A percentile compares a stretch with the other conserved stretches of the same genome.
Conservation (phyloP, 2,113 vertebrate species). For the Micronycteris hirsuta region DNA sequence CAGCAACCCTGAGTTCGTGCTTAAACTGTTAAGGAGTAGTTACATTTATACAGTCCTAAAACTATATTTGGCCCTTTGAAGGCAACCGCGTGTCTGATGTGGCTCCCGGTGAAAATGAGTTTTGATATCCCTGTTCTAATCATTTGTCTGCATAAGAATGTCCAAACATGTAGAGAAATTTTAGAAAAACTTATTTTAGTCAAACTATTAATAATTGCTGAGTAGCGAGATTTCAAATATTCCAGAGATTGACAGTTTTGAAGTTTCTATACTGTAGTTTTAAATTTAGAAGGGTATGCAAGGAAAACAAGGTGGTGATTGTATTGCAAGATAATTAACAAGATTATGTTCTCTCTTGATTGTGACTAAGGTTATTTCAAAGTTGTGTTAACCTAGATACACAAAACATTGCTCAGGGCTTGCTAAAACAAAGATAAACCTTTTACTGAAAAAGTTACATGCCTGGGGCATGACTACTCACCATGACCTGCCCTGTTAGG, state of each 20-base stretch:
- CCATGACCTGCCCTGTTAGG: neutral
- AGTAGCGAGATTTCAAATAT: neutral
- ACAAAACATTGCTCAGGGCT: neutral
- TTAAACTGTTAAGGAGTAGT: no score
- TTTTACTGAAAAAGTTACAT: neutral
- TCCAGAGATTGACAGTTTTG: neutral
- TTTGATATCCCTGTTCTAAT: neutral
- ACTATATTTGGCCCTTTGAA: no score
- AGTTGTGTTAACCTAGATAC: neutral
- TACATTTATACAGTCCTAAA: no score
- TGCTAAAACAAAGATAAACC: neutral
- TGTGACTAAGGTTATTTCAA: neutral
- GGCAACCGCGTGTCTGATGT: no score
- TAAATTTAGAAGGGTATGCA: neutral
- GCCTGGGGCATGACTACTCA: neutral
- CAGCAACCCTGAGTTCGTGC: no score
- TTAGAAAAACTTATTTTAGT: neutral
- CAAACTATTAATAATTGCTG: neutral
- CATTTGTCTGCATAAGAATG: neutral
- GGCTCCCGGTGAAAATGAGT: no score
- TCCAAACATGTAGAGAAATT: neutral
- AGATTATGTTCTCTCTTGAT: neutral
- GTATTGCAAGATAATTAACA: neutral
- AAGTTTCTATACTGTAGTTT: neutral
- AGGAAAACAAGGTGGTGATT: neutral